A percentile compares a stretch with the other conserved stretches of the same genome.
Evolutionary conservation across 2,797 vertebrate species (phyloP).

Genomic region (Xenentodon cancila): DNA sequence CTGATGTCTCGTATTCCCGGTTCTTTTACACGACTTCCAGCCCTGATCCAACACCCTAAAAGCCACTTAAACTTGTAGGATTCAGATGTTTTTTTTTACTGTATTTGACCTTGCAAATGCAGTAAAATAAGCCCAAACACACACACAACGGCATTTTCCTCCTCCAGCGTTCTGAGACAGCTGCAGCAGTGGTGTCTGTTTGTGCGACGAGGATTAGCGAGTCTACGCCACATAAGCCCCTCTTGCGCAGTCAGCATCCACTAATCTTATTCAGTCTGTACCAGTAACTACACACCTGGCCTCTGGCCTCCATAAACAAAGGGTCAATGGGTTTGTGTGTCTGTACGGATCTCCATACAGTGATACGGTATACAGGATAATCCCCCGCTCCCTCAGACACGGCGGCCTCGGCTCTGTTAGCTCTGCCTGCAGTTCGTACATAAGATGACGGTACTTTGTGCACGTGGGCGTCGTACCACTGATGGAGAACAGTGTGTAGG

Average conservation of each 20-base stretch:
- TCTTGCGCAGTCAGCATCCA: slow-evolving; percentile 74
- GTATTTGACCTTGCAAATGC: not conserved
- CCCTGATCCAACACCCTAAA: not conserved
- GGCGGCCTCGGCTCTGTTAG: not conserved
- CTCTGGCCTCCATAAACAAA: slow-evolving; percentile 10
- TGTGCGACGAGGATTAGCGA: slow-evolving; percentile 66
- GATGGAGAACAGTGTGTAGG: slow-evolving; percentile 87
- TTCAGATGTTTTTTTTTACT: not conserved
- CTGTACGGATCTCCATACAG: slow-evolving; percentile 5
- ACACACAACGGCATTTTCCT: slow-evolving; percentile 9
- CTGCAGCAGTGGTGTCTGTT: slow-evolving; percentile 71
- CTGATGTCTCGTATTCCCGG: too few species aligned
- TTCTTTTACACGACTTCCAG: not conserved
- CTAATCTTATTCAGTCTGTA: slow-evolving; percentile 77
- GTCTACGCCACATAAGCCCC: slow-evolving; percentile 69
- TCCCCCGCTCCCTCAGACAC: not conserved
- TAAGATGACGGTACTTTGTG: not conserved
- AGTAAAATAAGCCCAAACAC: slow-evolving; percentile 3
- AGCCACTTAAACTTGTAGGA: too few species aligned
- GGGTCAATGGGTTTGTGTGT: slow-evolving; percentile 35
- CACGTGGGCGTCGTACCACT: slow-evolving; percentile 62
- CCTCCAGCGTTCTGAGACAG: slow-evolving; percentile 48
- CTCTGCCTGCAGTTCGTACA: not conserved
- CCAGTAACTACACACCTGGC: slow-evolving; percentile 59
- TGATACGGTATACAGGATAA: not conserved